Evolutionary conservation across 2,888 invertebrate species (phyloP), one percentile per base, ranked within the genome.

Genomic region (Nudaria mundana): DNA sequence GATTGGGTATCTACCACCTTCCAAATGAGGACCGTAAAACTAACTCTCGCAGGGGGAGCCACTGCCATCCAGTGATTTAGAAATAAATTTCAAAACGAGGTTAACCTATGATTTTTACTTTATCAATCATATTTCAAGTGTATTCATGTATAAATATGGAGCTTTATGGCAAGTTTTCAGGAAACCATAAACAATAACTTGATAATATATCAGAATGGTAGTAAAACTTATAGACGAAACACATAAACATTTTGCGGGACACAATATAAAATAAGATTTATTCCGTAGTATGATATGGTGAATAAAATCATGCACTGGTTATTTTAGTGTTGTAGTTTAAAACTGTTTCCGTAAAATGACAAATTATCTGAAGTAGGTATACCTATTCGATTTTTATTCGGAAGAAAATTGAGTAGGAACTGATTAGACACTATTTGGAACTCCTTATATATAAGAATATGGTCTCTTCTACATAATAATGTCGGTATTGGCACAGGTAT

Each of bases 191-290:
- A 48, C n/a, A 16, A 46, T 8, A 32, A 37, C 35, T 39, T 39
- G 38, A 56, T 51, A 44, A 51, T 47, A 48, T 56, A 52, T 54
- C 52, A 56, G 40, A 13, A 22, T 30, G 2, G 23, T 12, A 33
- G 40, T 57, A 56, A 56, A 56, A 45, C 30, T 49, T 32, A 32
- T 23, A 43, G 23, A 38, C 11, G 26, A 29, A 37, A 44, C 37
- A 18, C 34, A 56, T 50, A 56, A 44, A 52, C 46, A 53, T 56
- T 24, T 41, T 43, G 34, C 13, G 34, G 23, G 18, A 30, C 31
- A 33, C 33, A 34, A n/a, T 23, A 50, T 55, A 44, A 44, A 56
- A 22, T 8, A 3, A 18, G 39, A 47, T 12, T 33, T 37, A 37
- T 26, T 26, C 16, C 7, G 30, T 30, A 6, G 13, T 30, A 18